Conservation (phyloP, 1,140 invertebrate species). For the Adoxophyes honmai region DNA sequence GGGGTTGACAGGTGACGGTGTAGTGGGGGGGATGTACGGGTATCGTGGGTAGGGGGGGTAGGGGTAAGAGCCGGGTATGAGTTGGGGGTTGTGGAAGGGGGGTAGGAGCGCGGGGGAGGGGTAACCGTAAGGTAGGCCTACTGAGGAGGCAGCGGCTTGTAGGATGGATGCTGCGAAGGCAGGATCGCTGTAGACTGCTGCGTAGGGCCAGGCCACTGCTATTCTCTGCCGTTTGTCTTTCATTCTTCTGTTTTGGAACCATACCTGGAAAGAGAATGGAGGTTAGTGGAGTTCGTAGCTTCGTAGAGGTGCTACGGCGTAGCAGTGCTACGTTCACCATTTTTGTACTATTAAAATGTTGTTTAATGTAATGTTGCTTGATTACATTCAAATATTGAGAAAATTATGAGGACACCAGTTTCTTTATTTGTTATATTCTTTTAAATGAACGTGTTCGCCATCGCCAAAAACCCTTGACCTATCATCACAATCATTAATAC, state of each 20-base stretch:
- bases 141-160: slow-evolving; percentile 88
- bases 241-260: slow-evolving; percentile 99
- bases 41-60: slow-evolving; percentile 48
- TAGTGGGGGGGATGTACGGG: slow-evolving; percentile 58
- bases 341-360: no score
- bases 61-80: slow-evolving; percentile 64
- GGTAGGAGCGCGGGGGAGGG: slow-evolving; percentile 74
- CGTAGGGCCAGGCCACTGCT: slow-evolving; percentile 96
- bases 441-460: no score
- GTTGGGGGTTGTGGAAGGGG: slow-evolving; percentile 68
- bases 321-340: neutral
- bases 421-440: no score
- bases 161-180: slow-evolving; percentile 93
- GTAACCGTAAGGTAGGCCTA: slow-evolving; percentile 79
- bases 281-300: slow-evolving; percentile 3
- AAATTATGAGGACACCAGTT: no score
- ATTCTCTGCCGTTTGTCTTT: slow-evolving; percentile 97
- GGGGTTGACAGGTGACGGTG: slow-evolving; percentile 53
- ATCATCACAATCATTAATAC: no score
- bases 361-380: no score
- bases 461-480: no score
- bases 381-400: no score
- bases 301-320: neutral
- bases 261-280: slow-evolving; percentile 84
- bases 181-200: slow-evolving; percentile 94